Conservation (phyloP, 1,140 invertebrate genomes). For the Listronotus oregonensis region DNA sequence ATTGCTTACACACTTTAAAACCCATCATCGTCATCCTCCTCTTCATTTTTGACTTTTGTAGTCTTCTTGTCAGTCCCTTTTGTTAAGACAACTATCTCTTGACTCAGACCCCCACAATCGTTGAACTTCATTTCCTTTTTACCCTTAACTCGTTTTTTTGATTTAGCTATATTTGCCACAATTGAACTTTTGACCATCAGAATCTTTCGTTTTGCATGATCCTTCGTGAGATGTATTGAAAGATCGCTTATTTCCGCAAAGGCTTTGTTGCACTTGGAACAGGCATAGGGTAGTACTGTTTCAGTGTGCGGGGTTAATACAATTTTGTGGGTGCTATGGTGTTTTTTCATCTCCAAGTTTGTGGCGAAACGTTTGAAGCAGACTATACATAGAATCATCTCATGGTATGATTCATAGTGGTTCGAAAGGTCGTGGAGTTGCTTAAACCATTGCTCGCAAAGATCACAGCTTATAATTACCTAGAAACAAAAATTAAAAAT, state of each 20-base stretch:
- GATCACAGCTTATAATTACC: constrained; percentile 35
- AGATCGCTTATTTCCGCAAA: constrained; percentile 43
- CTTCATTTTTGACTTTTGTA: not conserved
- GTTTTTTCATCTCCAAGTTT: constrained; percentile 32
- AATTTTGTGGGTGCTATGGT: constrained; percentile 41
- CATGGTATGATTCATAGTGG: constrained; percentile 32
- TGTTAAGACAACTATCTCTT: not conserved
- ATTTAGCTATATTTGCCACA: not conserved
- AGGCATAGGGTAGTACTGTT: constrained; percentile 41
- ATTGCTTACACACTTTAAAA: no score
- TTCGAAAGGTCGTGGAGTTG: constrained; percentile 25
- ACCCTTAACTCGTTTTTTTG: not conserved
- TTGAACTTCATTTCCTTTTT: not conserved
- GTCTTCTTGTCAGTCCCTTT: not conserved
- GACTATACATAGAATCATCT: constrained; percentile 39
- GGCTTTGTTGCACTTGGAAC: constrained; percentile 44
- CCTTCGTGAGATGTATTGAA: constrained; percentile 37
- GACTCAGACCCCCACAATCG: constrained; percentile 26
- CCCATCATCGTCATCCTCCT: not conserved
- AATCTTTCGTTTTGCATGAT: constrained; percentile 27
- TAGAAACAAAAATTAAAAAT: constrained; percentile 1
- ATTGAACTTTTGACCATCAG: not conserved
- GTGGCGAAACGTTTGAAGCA: constrained; percentile 38
- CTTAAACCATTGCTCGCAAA: constrained; percentile 36
- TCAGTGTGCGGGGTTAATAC: constrained; percentile 17